phyloP scores from a whole-genome alignment of 2,113 vertebrate genomes.

The Osmerus mordax region DNA sequence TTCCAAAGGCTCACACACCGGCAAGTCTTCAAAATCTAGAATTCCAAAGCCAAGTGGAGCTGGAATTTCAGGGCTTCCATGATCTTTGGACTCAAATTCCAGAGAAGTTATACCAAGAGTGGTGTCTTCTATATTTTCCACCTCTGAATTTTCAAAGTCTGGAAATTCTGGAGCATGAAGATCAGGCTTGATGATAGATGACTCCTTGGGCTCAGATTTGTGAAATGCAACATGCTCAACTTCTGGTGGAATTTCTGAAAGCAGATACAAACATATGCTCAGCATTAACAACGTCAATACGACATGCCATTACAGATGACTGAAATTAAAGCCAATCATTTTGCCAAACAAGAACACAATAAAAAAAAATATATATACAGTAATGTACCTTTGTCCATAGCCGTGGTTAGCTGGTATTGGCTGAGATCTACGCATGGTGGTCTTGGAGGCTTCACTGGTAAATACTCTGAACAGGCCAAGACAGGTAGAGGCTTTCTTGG shows the following conservation, averaged over 20 bases:
- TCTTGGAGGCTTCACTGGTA: constrained; percentile 77
- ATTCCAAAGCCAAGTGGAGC: background rate
- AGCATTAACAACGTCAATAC: no score
- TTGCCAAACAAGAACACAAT: background rate
- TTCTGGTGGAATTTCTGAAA: constrained; percentile 32
- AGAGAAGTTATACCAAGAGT: constrained; percentile 49
- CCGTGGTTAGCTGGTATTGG: constrained; percentile 14
- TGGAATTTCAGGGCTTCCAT: constrained; percentile 22
- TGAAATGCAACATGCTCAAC: constrained; percentile 11
- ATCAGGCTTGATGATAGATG: constrained; percentile 20
- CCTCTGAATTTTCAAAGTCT: constrained; percentile 53
- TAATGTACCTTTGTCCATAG: constrained; percentile 18
- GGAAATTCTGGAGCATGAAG: constrained; percentile 59
- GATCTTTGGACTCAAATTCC: constrained; percentile 48
- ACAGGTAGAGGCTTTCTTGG: constrained; percentile 74
- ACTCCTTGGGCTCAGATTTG: constrained; percentile 15
- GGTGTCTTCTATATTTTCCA: constrained; percentile 36
- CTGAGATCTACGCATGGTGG: constrained; percentile 75
- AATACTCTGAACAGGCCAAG: constrained; percentile 60
- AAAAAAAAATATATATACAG: background rate
- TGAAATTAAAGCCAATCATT: no score
- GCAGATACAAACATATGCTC: background rate
- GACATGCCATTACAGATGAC: no score
- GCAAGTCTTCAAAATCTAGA: constrained; percentile 8
- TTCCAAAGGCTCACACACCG: constrained; percentile 22